phyloP scores from a whole-genome alignment of 2,113 vertebrate genomes.

The Chamaetylas fuelleborni region DNA sequence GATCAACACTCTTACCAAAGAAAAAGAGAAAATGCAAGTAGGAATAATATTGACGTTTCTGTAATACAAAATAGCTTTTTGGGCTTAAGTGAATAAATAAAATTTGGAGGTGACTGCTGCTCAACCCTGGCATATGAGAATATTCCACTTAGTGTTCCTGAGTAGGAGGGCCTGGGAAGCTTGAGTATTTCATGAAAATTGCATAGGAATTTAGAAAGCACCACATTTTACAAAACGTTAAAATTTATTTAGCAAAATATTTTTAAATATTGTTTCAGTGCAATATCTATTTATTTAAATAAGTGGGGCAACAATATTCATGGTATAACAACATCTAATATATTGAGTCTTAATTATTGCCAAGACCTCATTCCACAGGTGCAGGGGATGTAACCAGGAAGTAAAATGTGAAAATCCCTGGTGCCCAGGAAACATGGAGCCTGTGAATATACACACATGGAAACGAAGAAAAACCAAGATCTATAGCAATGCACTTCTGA shows the following conservation, averaged over 20 bases:
- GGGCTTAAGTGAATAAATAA: slow-evolving; percentile 25
- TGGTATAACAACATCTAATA: not conserved
- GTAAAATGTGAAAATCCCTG: not conserved
- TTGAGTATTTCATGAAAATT: not conserved
- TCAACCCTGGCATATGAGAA: not conserved
- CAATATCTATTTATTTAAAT: not conserved
- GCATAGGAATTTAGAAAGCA: not conserved
- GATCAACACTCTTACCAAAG: slow-evolving; percentile 40
- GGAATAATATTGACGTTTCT: slow-evolving; percentile 38
- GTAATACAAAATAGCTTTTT: slow-evolving; percentile 20
- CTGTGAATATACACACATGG: not conserved
- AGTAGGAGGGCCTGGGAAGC: not conserved
- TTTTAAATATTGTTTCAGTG: not conserved
- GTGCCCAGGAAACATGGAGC: not conserved
- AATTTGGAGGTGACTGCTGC: not conserved
- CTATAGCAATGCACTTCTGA: not conserved
- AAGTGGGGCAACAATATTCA: not conserved
- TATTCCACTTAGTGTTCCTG: not conserved
- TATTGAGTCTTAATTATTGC: not conserved
- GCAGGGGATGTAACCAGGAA: not conserved
- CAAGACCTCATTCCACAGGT: not conserved
- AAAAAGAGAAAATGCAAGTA: slow-evolving; percentile 31
- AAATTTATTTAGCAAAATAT: not conserved
- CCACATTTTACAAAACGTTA: not conserved
- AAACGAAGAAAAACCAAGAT: not conserved